Base-by-base conservation (phyloP, 2,888 invertebrate species). In the Hypsopygia costalis region DNA sequence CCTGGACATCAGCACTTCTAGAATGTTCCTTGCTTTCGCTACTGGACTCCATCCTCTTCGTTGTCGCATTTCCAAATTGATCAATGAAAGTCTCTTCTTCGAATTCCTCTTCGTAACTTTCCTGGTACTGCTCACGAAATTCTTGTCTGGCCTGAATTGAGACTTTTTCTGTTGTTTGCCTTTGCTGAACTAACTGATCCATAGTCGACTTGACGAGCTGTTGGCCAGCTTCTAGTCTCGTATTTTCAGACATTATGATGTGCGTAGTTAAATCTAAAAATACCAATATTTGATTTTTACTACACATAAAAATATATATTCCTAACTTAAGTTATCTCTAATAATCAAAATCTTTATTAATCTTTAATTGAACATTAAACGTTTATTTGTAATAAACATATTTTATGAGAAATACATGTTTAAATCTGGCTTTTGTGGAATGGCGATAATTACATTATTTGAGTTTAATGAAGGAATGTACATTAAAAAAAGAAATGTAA, bases 51-150 rank as follows among this genome's bases (percentile, higher is more conserved):
- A 79, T 63, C 36, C 86, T 71, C 16, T 86, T 87, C 5, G 89
- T 88, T 3, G 87, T 86, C 38, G 69, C 76, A 43, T 89, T 89
- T 43, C 89, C 89, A 28, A 57, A 68, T 45, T 87, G 64, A 52
- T 89, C 89, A 11, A 69, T 89, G 44, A 80, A 81, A 9, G 87
- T 89, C 54, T 89, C 87, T 39, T 89, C 89, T 46, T 89, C 81
- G 32, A 86, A 87, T 46, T 87, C 89, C 48, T 89, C 89, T 43
- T 89, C 89, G 49, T 88, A 89, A 52, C 87, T 87, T 50, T 87
- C 81, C 44, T 81, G 71, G 54, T 75, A 89, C 1, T 75, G 73
- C 59, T 89, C 89, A 7, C 82, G 74, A 60, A 89, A 89, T 50
- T 89, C 89, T 48, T 89, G 89, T 56, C 86, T 74, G 0, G 89